Evolutionary conservation across 2,113 vertebrate genomes (phyloP).

Genomic region (Ciconia maguari): DNA sequence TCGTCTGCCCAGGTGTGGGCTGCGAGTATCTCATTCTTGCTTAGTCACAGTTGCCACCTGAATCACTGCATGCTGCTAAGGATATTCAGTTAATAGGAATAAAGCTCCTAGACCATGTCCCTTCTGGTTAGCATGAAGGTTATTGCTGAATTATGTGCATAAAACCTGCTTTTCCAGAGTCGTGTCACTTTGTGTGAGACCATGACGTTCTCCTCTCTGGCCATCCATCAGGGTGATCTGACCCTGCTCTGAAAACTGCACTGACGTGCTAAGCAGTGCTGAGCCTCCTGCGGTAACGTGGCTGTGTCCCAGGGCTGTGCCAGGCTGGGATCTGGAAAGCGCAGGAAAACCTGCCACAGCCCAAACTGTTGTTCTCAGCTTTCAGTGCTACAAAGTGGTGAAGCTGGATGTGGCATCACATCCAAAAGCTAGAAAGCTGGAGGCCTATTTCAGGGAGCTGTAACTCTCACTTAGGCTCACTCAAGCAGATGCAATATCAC

Average conservation of each 20-base stretch:
- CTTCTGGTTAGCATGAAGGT: not conserved
- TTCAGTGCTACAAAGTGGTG: not conserved
- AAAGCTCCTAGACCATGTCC: not conserved
- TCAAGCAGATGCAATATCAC: not conserved
- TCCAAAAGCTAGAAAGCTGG: not conserved
- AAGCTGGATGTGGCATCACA: not conserved
- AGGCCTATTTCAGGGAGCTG: not conserved
- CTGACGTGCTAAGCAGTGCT: not conserved
- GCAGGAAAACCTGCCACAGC: not conserved
- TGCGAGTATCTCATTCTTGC: not conserved
- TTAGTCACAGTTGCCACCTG: not conserved
- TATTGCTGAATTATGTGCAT: not conserved
- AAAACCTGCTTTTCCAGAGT: not conserved
- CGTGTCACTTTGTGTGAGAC: not conserved
- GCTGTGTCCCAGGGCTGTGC: not conserved
- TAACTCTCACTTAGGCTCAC: not conserved
- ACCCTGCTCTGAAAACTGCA: not conserved
- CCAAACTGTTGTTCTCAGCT: not conserved
- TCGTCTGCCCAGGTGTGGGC: not conserved
- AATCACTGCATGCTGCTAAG: not conserved
- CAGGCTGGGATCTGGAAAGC: not conserved
- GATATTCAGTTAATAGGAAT: not conserved
- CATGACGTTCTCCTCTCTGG: not conserved
- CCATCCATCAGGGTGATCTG: not conserved
- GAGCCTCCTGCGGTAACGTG: rapidly evolving